Conservation (phyloP, 2,797 vertebrate genomes). For the Neosilurus hyrtlii region DNA sequence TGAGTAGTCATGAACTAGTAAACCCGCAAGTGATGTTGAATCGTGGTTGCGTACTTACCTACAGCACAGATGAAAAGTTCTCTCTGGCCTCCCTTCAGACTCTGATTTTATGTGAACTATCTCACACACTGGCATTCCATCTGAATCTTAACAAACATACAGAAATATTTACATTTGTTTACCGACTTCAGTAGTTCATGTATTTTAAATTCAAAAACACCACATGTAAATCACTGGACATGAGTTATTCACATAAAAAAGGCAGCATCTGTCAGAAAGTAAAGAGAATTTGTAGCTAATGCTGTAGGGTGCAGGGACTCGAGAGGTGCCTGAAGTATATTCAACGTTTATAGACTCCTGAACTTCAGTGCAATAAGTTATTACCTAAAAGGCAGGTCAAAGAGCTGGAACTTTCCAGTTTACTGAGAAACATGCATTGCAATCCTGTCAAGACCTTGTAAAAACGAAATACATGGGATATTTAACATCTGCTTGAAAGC, state of each 20-base stretch:
- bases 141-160: slow-evolving; percentile 75
- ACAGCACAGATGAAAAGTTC: slow-evolving; percentile 92
- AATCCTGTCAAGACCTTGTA: background rate
- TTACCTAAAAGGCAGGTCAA: background rate
- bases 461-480: background rate
- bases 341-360: slow-evolving; percentile 37
- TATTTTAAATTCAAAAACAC: background rate
- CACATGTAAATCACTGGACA: background rate
- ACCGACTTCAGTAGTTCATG: background rate
- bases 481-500: background rate
- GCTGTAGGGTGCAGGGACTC: background rate
- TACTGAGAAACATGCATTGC: background rate
- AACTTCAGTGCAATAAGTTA: background rate
- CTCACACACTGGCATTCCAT: slow-evolving; percentile 86
- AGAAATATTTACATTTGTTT: background rate
- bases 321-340: background rate
- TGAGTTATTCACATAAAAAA: background rate
- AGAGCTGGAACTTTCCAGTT: background rate
- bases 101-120: slow-evolving; percentile 91
- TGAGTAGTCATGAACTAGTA: background rate
- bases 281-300: background rate
- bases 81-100: slow-evolving; percentile 93
- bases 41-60: slow-evolving; percentile 70
- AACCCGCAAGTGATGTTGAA: background rate
- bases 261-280: background rate